Conservation (phyloP, 1,140 invertebrate genomes). For the Harlomillsia oculata region DNA sequence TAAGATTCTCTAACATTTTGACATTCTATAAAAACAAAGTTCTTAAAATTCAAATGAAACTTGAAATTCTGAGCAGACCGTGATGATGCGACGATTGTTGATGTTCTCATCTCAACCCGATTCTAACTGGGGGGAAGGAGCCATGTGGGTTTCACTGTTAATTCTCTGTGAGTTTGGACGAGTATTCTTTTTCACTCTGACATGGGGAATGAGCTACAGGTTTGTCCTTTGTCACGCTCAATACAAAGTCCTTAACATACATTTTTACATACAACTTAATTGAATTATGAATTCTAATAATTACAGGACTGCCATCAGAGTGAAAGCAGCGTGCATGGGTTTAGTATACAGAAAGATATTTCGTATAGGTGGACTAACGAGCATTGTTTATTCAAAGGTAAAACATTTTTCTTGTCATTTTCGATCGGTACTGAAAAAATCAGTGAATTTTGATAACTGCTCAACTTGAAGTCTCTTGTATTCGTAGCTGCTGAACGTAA, state of each 20-base stretch:
- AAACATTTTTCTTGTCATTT: no score
- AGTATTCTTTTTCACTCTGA: conserved; percentile 49
- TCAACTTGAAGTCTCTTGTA: no score
- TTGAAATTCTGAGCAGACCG: conserved; percentile 42
- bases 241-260: no score
- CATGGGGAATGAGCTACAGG: conserved; percentile 52
- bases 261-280: no score
- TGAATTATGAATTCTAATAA: conserved; percentile 1
- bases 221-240: conserved; percentile 16
- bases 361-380: conserved; percentile 39
- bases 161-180: conserved; percentile 48
- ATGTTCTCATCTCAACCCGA: conserved; percentile 44
- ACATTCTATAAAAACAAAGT: background rate
- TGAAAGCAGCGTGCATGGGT: conserved; percentile 50
- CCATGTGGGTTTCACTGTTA: conserved; percentile 47
- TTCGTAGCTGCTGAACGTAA: conserved; percentile 56
- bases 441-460: no score
- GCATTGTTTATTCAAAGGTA: no score
- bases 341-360: conserved; percentile 57
- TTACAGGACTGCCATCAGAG: conserved; percentile 50
- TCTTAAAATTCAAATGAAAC: background rate
- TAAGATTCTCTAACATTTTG: conserved; percentile 39
- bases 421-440: no score
- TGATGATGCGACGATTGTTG: conserved; percentile 49
- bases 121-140: conserved; percentile 40